phyloP scores from a whole-genome alignment of 35 echinoderm and acorn worm species.

The Apostichopus parvimensis region DNA sequence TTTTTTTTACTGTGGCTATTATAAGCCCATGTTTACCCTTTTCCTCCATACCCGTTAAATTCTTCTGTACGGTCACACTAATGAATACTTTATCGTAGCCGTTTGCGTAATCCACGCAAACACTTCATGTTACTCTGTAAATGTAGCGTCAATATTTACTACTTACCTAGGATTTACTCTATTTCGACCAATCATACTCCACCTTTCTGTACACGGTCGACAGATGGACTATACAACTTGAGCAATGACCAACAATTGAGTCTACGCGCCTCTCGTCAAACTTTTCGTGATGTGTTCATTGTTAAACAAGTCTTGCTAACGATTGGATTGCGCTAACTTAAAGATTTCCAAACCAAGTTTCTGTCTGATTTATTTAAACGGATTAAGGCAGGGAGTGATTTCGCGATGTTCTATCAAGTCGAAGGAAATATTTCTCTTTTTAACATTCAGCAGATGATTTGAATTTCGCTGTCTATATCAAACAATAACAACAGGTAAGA shows the following conservation, averaged over 20 bases:
- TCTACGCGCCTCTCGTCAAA: constrained; percentile 13
- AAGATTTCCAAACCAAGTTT: not conserved
- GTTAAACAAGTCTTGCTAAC: constrained; percentile 4
- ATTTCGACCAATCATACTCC: constrained; percentile 30
- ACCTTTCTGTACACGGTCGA: not conserved
- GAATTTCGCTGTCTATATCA: not conserved
- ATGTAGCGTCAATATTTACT: constrained; percentile 33
- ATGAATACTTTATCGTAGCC: not conserved
- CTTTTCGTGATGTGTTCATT: not conserved
- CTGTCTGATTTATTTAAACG: not conserved
- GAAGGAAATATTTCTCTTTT: not conserved
- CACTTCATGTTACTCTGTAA: constrained; percentile 13
- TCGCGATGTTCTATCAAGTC: constrained; percentile 5
- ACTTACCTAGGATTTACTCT: constrained; percentile 16
- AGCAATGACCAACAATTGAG: not conserved
- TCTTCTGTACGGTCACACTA: not conserved
- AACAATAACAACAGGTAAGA: not conserved
- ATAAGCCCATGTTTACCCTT: not conserved
- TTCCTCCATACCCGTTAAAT: not conserved
- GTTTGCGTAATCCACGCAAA: constrained; percentile 28
- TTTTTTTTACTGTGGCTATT: not conserved
- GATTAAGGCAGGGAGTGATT: constrained; percentile 1
- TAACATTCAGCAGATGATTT: not conserved
- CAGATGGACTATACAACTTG: not conserved
- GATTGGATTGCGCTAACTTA: not conserved